Conservation (phyloP, 1,140 invertebrate species). For the Anastrepha ludens region DNA sequence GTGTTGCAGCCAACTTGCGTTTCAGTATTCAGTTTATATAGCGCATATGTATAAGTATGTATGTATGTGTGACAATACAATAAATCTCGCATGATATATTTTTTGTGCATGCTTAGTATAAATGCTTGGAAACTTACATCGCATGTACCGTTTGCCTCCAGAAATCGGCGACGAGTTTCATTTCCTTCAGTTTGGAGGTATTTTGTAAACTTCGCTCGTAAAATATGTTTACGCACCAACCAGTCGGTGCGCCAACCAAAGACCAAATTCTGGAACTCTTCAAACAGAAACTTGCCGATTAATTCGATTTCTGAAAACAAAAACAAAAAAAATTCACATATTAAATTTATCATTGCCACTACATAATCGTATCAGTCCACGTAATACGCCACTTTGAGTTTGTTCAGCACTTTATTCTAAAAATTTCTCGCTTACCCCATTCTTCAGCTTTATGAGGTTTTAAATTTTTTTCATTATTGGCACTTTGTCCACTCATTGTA, state of each 20-base stretch:
- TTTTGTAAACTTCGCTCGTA: not conserved
- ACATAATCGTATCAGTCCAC: no score
- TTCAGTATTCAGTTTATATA: no score
- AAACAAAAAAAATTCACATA: not conserved
- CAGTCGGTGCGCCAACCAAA: slow-evolving; percentile 4
- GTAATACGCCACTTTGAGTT: no score
- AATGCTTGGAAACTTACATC: not conserved
- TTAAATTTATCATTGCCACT: no score
- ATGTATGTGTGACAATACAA: no score
- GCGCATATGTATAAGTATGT: no score
- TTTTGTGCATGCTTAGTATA: no score
- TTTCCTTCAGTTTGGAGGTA: not conserved
- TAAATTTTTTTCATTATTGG: not conserved
- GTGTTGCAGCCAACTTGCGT: no score
- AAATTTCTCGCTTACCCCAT: not conserved
- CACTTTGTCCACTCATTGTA: not conserved
- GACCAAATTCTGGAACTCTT: not conserved
- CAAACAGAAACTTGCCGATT: not conserved
- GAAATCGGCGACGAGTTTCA: not conserved
- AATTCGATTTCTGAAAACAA: not conserved
- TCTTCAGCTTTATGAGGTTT: slow-evolving; percentile 21
- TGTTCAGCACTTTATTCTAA: no score
- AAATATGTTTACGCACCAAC: not conserved
- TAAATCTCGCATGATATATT: no score
- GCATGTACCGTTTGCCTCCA: not conserved